Evolutionary conservation across 1,140 invertebrate species (phyloP), one percentile per base, ranked within the genome.

Genomic region (Papilio glaucus): DNA sequence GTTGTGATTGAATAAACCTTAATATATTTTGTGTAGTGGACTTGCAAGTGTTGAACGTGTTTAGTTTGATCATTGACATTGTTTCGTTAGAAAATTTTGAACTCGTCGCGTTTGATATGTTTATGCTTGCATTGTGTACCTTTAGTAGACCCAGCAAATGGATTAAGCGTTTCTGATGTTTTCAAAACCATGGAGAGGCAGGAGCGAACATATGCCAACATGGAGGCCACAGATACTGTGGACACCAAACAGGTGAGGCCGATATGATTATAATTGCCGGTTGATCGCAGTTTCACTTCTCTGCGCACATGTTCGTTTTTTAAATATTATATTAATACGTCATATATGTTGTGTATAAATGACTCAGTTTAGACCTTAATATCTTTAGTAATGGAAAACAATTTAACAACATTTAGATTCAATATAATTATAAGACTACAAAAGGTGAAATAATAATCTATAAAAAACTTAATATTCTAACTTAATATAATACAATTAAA

Each of bases 31-130:
- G 75, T 74, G 72, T 78, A 81, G 73, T 61, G 78, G 75, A 87
- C 79, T 77, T 60, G 69, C 18, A 76, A 82, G 83, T 84, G 81
- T 83, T 79, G 80, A 86, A 87, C 89, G 84, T 88, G 87, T 87
- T 84, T 84, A 82, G 83, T 88, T 81, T 81, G 84, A 86, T 84
- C 85, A 89, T 87, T 93, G 91, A 91, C 91, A 93, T 91, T 91
- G 89, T 93, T 90, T 89, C 89, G 76, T 85, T 88, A 82, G 81
- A 88, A 89, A 87, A 79, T 85, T 83, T 82, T 81, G 82, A 85
- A 88, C 79, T 79, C 84, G 86, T 91, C 89, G 82, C 81, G 87
- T 86, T 89, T 91, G 89, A 90, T 89, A 93, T 93, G 89, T 88
- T 91, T 87, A 83, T 87, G 77, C 81, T 85, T 75, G 77, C 81